phyloP scores from a whole-genome alignment of 2,888 invertebrate species.

The Rotaria magnacalcarata region DNA sequence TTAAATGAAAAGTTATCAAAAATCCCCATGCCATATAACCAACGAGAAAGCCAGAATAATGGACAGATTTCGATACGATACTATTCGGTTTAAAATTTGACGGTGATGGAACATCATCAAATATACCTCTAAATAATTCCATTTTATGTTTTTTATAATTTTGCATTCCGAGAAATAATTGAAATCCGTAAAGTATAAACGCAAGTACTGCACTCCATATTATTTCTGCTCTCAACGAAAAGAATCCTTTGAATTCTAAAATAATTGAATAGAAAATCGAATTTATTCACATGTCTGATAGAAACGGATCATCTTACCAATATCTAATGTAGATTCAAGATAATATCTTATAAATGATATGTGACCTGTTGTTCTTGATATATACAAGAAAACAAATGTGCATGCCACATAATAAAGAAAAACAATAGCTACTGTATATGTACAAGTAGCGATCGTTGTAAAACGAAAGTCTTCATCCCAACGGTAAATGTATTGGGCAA shows the following conservation, averaged over 20 bases:
- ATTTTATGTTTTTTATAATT: slow-evolving; percentile 7
- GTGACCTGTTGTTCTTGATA: slow-evolving; percentile 34
- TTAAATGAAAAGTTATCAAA: slow-evolving; percentile 15
- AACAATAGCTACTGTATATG: slow-evolving; percentile 11
- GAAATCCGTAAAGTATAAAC: background rate
- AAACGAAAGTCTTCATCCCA: slow-evolving; percentile 37
- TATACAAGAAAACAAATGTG: slow-evolving; percentile 21
- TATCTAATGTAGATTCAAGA: background rate
- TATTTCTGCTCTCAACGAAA: slow-evolving; percentile 1
- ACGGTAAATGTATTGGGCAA: background rate
- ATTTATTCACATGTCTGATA: too few relatives aligned
- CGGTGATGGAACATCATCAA: background rate
- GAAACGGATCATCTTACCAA: background rate
- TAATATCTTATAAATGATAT: background rate
- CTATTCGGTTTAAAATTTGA: background rate
- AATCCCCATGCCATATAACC: slow-evolving; percentile 37
- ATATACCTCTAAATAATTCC: slow-evolving; percentile 17
- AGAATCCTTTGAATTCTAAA: background rate
- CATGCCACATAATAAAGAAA: slow-evolving; percentile 34
- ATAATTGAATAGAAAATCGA: too few relatives aligned
- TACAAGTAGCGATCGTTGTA: slow-evolving; percentile 29
- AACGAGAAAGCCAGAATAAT: slow-evolving; percentile 29
- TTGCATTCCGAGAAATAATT: slow-evolving; percentile 12
- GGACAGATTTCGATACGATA: background rate
- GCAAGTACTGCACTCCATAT: background rate